Evolutionary conservation across 2,888 invertebrate genomes (phyloP).

Genomic region (Calliphora vomitoria): DNA sequence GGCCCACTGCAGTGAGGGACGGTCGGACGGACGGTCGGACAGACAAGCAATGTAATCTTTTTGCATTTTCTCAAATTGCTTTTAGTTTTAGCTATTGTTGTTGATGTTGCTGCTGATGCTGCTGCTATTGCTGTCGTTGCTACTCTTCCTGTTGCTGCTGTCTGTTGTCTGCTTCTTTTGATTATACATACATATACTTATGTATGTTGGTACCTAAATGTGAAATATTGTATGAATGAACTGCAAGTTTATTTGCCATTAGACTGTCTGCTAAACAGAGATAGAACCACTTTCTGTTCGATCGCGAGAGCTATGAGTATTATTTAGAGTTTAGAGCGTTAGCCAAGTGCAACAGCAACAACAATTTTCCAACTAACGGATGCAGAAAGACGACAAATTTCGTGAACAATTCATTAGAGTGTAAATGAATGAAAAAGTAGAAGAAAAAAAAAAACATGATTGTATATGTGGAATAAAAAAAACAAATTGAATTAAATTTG

Average conservation of each 20-base stretch:
- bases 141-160: conserved; percentile 8
- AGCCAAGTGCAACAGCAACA: conserved; percentile 47
- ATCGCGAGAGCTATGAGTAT: background rate
- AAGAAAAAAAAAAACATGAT: background rate
- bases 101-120: background rate
- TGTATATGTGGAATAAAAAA: conserved; percentile 17
- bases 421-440: conserved; percentile 24
- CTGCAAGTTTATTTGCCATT: conserved; percentile 19
- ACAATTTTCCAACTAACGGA: conserved; percentile 52
- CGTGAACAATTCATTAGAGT: conserved; percentile 59
- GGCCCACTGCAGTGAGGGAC: conserved; percentile 33
- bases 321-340: conserved; percentile 26
- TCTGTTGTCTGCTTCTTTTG: conserved; percentile 37
- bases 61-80: conserved; percentile 45
- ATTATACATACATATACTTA: background rate
- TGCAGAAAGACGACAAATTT: conserved; percentile 63
- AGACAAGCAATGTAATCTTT: conserved; percentile 16
- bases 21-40: background rate
- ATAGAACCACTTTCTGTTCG: background rate
- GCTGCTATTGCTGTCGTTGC: background rate
- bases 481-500: conserved; percentile 56
- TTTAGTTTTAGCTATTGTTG: conserved; percentile 1
- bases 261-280: conserved; percentile 26
- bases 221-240: conserved; percentile 63
- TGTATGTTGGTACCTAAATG: background rate